phyloP scores from a whole-genome alignment of 1,140 invertebrate genomes.

The Zaprionus gabonicus region DNA sequence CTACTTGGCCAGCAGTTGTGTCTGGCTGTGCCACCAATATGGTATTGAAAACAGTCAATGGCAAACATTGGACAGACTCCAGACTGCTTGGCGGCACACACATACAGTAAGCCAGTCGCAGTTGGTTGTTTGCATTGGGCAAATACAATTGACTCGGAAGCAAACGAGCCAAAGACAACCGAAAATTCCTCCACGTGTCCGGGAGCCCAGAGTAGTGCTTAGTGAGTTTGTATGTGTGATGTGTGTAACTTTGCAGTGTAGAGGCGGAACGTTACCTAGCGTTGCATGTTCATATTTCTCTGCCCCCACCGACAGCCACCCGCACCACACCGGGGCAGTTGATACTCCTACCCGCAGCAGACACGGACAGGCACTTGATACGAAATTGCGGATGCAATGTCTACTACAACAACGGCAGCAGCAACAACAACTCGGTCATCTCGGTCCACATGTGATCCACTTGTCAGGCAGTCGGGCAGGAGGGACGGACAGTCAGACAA shows the following conservation, averaged over 20 bases:
- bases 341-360: slow-evolving; percentile 14
- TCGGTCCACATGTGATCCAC: slow-evolving; percentile 71
- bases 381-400: slow-evolving; percentile 38
- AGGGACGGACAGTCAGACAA: slow-evolving; percentile 11
- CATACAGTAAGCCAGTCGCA: slow-evolving; percentile 18
- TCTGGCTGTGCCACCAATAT: slow-evolving; percentile 60
- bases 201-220: slow-evolving; percentile 23
- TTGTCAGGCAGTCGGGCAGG: slow-evolving; percentile 17
- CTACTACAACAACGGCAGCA: slow-evolving; percentile 16
- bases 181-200: slow-evolving; percentile 64
- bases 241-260: slow-evolving; percentile 10
- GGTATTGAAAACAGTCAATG: slow-evolving; percentile 75
- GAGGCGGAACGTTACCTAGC: background rate
- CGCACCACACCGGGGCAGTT: slow-evolving; percentile 14
- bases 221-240: background rate
- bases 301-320: background rate
- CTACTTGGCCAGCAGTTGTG: slow-evolving; percentile 30
- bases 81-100: slow-evolving; percentile 72
- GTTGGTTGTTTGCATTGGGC: slow-evolving; percentile 54
- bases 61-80: slow-evolving; percentile 1
- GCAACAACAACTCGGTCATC: slow-evolving; percentile 55
- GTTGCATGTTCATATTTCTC: slow-evolving; percentile 46
- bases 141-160: slow-evolving; percentile 66
- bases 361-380: slow-evolving; percentile 45
- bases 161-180: slow-evolving; percentile 17